phyloP scores from a whole-genome alignment of 1,140 invertebrate genomes.

The Panagrolaimus sp. region DNA sequence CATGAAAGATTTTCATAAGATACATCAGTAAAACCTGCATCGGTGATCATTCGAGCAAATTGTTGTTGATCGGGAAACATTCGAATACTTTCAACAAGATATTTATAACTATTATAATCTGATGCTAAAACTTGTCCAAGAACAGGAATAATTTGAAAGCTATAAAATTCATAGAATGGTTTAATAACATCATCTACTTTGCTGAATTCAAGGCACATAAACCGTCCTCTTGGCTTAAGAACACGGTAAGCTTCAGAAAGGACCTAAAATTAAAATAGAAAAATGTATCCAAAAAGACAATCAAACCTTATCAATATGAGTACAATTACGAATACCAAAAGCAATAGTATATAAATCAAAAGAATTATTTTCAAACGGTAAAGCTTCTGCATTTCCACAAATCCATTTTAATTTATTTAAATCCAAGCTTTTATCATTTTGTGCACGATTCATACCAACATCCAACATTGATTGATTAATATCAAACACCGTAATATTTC shows the following conservation, averaged over 20 bases:
- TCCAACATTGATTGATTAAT: constrained; percentile 91
- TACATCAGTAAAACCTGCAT: constrained; percentile 60
- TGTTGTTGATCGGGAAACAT: constrained; percentile 80
- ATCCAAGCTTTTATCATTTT: constrained; percentile 54
- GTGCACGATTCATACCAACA: constrained; percentile 74
- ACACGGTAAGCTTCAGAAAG: constrained; percentile 86
- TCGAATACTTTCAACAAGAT: constrained; percentile 93
- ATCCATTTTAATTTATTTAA: constrained; percentile 66
- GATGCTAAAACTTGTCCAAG: constrained; percentile 86
- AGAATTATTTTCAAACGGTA: constrained; percentile 72
- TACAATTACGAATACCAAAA: constrained; percentile 93
- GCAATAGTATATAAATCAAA: constrained; percentile 94
- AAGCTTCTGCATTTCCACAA: constrained; percentile 79
- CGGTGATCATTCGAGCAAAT: constrained; percentile 60
- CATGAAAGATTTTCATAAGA: constrained; percentile 62
- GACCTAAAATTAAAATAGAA: constrained; percentile 64
- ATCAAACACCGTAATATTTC: constrained; percentile 76
- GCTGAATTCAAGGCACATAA: constrained; percentile 94
- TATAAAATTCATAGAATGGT: constrained; percentile 90
- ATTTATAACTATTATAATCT: constrained; percentile 94
- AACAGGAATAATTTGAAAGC: constrained; percentile 92
- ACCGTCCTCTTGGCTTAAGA: constrained; percentile 82
- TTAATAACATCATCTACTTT: constrained; percentile 70
- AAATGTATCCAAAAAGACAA: constrained; percentile 13
- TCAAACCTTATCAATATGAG: constrained; percentile 76